These are phyloP conservation scores for Dermochelys coriacea DNA, from an alignment of 2,797 vertebrate genomes.

Conservation along the genomic window DNA sequence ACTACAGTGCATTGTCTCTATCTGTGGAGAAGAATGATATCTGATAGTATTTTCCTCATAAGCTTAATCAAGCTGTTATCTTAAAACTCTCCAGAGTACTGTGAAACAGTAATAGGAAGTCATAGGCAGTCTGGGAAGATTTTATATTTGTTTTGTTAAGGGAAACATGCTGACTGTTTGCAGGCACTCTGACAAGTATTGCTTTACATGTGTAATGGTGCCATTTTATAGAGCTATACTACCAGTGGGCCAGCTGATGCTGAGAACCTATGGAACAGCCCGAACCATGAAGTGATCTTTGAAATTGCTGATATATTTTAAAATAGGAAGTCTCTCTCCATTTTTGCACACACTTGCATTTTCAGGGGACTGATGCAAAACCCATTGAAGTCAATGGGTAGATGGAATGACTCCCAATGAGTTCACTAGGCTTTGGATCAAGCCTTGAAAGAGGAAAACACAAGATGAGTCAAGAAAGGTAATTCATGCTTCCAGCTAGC, in stretches of 20 bases:
- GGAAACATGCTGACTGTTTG: conserved; percentile 16
- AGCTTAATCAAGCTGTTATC: conserved; percentile 77
- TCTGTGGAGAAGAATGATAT: conserved; percentile 75
- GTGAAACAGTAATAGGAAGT: conserved; percentile 75
- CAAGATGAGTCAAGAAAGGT: not conserved
- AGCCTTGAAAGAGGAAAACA: not conserved
- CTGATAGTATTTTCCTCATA: conserved; percentile 74
- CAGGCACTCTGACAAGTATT: conserved; percentile 51
- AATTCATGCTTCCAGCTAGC: not conserved
- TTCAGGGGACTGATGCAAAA: not conserved
- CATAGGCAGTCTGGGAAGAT: conserved; percentile 48
- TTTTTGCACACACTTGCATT: not conserved
- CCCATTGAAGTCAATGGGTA: not conserved
- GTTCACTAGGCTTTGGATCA: not conserved
- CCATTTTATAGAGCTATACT: too few species aligned
- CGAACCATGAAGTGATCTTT: not conserved
- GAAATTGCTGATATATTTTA: not conserved
- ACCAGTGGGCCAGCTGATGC: not conserved
- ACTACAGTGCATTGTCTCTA: conserved; percentile 77
- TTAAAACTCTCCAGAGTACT: conserved; percentile 78
- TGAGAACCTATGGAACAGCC: not conserved
- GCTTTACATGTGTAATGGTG: conserved; percentile 58
- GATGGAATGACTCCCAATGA: not conserved
- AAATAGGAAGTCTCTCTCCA: not conserved
- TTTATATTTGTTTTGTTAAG: conserved; percentile 45